Evolutionary conservation across 2,888 invertebrate genomes (phyloP), one percentile per base, ranked within the genome.

Genomic region (Galeopsomyia nigrocyanea): DNA sequence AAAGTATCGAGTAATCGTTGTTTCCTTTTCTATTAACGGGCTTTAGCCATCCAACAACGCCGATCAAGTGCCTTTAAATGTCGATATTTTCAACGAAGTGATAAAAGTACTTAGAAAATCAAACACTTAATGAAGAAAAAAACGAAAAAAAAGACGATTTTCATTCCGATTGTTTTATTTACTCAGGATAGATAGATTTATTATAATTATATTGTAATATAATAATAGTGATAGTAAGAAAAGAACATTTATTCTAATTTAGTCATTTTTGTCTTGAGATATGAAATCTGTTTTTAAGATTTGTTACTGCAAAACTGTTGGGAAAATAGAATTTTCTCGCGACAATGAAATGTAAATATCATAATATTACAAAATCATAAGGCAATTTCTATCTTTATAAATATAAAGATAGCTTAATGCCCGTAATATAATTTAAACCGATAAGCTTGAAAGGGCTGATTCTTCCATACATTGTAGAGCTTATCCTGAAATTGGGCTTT

Each of bases 71-170:
- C 73, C 75, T 75, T 73, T 67, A 60, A 49, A 63, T 68, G 73
- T 73, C 55, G 70, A 68, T 71, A 73, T 73, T 71, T 70, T 21
- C 13, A 57, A 58, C 13, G 46, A 47, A 68, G 71, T 75, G 73
- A 75, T 75, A 70, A 65, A 55, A 71, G 75, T 75, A 75, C 75
- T 75, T 75, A 73, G 57, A 39, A 51, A 60, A 55, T 63, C 39
- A 16, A 60, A 31, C 17, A 64, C 58, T 62, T 74, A 60, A 58
- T 49, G 39, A 49, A 53, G 16, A 68, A 56, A 51, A 14, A 47
- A 17, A 17, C 7, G 17, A 51, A 55, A 50, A 60, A 61, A 17
- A n/a, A 26, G 26, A 26, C 51, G 26, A 31, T 66, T 61, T 39
- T 71, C 21, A 14, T 55, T 46, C 19, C 19, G 9, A 56, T 66